A percentile compares a stretch with the other conserved stretches of the same genome.
Evolutionary conservation across 2,888 invertebrate species (phyloP).

Genomic region (Callimorpha dominula): DNA sequence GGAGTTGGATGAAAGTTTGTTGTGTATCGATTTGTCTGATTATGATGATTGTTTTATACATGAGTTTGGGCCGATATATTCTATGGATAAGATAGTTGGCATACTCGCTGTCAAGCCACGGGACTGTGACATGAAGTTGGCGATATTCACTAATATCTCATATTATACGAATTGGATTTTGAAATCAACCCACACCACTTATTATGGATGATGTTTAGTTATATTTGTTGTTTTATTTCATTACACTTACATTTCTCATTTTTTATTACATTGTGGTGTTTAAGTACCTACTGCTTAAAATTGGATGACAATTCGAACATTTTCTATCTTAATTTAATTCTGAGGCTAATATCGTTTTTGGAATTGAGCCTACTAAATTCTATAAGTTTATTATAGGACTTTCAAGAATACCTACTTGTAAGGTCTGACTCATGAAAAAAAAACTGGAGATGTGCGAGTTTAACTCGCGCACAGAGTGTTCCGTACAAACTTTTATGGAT

Average conservation of each 20-base stretch:
- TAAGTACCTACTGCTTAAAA: too few relatives aligned
- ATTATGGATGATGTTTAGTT: slow-evolving; percentile 49
- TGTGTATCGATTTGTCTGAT: slow-evolving; percentile 69
- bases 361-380: too few relatives aligned
- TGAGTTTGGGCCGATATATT: slow-evolving; percentile 76
- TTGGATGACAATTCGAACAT: too few relatives aligned
- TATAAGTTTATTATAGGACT: too few relatives aligned
- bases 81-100: slow-evolving; percentile 68
- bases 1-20: slow-evolving; percentile 62
- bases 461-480: too few relatives aligned
- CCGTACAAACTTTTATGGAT: too few relatives aligned
- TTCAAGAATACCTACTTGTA: too few relatives aligned
- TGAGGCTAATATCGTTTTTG: too few relatives aligned
- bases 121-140: slow-evolving; percentile 66
- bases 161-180: slow-evolving; percentile 59
- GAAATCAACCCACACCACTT: slow-evolving; percentile 52
- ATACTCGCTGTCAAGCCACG: slow-evolving; percentile 66
- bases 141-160: slow-evolving; percentile 64
- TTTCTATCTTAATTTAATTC: too few relatives aligned
- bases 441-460: too few relatives aligned
- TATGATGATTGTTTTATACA: slow-evolving; percentile 75
- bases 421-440: too few relatives aligned
- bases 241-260: background rate
- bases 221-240: slow-evolving; percentile 23
- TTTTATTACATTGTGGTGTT: background rate